Conservation (phyloP, 2,888 invertebrate species). For the Phortica magna region DNA sequence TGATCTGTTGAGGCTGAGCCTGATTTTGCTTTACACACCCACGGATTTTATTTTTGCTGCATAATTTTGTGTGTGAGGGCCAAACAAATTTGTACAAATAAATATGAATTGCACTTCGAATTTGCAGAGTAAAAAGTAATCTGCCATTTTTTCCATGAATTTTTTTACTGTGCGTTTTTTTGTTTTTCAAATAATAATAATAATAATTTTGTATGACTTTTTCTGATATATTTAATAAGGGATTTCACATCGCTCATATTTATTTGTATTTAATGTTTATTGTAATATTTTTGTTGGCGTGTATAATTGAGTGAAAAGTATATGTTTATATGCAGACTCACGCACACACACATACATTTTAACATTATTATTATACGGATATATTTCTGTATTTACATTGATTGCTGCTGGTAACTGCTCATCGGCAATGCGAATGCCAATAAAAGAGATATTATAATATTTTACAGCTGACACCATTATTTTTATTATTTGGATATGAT, state of each 20-base stretch:
- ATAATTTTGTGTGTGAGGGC: neutral
- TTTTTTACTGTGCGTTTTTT: neutral
- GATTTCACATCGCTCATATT: neutral
- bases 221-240: neutral
- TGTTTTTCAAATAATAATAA: neutral
- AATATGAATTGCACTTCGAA: conserved; percentile 70
- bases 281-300: conserved; percentile 47
- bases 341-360: neutral
- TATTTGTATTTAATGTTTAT: conserved; percentile 21
- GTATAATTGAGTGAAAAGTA: conserved; percentile 70
- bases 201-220: too few relatives aligned
- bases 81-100: conserved; percentile 66
- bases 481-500: too few relatives aligned
- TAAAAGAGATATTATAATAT: conserved; percentile 4
- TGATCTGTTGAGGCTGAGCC: too few relatives aligned
- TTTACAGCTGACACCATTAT: neutral
- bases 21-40: too few relatives aligned
- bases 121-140: conserved; percentile 59
- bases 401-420: conserved; percentile 38
- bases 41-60: neutral
- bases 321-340: conserved; percentile 53
- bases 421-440: neutral
- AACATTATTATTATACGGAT: conserved; percentile 7
- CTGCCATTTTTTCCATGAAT: neutral
- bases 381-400: conserved; percentile 55